These are phyloP conservation scores for Plutella xylostella DNA, from an alignment of 2,888 invertebrate species.

Conservation along the genomic window DNA sequence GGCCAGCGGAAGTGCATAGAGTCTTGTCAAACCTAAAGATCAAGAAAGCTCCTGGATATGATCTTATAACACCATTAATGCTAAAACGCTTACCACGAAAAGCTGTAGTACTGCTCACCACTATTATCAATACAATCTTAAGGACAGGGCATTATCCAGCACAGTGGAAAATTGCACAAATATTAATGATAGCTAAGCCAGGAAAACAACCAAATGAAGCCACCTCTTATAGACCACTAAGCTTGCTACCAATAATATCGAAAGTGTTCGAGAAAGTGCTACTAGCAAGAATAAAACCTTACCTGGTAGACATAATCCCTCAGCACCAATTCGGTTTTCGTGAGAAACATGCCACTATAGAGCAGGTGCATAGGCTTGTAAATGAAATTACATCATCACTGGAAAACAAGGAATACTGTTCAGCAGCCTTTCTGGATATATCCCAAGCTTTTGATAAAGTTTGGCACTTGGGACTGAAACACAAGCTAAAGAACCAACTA, in stretches of 20 bases:
- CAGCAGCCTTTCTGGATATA: slow-evolving; percentile 17
- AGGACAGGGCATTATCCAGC: neutral
- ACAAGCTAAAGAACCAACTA: slow-evolving; percentile 16
- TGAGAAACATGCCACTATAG: too few species aligned
- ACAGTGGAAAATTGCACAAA: slow-evolving; percentile 3
- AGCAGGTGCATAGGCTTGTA: slow-evolving; percentile 16
- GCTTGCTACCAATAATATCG: too few species aligned
- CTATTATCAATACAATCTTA: neutral
- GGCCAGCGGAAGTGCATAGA: neutral
- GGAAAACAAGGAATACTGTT: slow-evolving; percentile 18
- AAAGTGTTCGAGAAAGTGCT: too few species aligned
- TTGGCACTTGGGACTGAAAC: slow-evolving; percentile 17
- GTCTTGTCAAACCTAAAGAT: neutral
- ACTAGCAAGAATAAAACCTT: too few species aligned
- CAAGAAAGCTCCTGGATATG: slow-evolving; percentile 2
- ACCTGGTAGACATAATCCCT: too few species aligned
- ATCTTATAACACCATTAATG: neutral
- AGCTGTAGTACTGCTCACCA: neutral
- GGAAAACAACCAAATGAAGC: neutral
- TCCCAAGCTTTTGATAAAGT: slow-evolving; percentile 21
- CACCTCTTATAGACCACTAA: too few species aligned
- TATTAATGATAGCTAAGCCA: slow-evolving; percentile 1
- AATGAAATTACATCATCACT: slow-evolving; percentile 12
- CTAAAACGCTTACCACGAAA: slow-evolving; percentile 1
- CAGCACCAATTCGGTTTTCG: too few species aligned